Percentiles rank a stretch among this genome's conserved stretches.
Evolutionary conservation across 2,797 vertebrate genomes (phyloP).

Genomic region (Periophthalmus magnuspinnatus): DNA sequence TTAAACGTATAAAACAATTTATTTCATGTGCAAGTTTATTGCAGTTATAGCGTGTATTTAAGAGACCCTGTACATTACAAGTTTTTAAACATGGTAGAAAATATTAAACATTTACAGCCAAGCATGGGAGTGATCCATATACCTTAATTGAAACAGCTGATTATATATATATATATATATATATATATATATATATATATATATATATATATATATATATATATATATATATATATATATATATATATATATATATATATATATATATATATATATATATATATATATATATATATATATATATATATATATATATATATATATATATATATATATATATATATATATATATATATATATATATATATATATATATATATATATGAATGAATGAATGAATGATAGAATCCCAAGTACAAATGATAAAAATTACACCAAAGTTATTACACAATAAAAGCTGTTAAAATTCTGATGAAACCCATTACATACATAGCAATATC

Average conservation of each 20-base stretch:
- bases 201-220: constrained; percentile 12
- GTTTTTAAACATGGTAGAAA: background rate
- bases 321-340: constrained; percentile 12
- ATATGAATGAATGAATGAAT: too few relatives aligned
- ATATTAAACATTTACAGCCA: constrained; percentile 14
- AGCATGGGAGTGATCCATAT: background rate
- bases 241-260: constrained; percentile 4
- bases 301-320: constrained; percentile 4
- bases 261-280: constrained; percentile 12
- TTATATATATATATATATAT: constrained; percentile 2
- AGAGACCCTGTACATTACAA: background rate
- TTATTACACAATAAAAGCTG: background rate
- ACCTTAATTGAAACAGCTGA: constrained; percentile 9
- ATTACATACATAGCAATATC: background rate
- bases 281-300: background rate
- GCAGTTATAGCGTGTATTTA: constrained; percentile 10
- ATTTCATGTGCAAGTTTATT: constrained; percentile 15
- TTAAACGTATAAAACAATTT: background rate
- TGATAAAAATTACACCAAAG: constrained; percentile 8
- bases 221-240: background rate
- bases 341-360: background rate
- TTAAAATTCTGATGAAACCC: background rate
- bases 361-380: constrained; percentile 4
- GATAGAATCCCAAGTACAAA: constrained; percentile 8
- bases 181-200: constrained; percentile 4